Conservation (phyloP, 2,113 vertebrate genomes). For the Blennius ocellaris region DNA sequence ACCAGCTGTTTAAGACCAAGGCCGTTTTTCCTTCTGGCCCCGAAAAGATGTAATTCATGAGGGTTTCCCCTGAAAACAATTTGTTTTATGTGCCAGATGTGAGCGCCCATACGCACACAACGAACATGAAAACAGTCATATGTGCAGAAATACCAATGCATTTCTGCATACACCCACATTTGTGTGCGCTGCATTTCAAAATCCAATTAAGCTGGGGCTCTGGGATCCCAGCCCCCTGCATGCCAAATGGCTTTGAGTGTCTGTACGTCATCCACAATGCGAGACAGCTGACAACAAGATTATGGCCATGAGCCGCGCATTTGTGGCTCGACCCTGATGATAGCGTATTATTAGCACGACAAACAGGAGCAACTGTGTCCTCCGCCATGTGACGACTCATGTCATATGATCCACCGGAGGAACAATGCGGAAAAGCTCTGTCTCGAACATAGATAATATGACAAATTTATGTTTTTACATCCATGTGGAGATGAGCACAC, state of each 20-base stretch:
- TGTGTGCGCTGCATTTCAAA: conserved; percentile 54
- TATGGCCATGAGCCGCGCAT: conserved; percentile 61
- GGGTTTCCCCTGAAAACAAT: conserved; percentile 50
- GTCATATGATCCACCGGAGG: conserved; percentile 31
- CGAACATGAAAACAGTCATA: conserved; percentile 32
- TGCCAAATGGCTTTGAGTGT: conserved; percentile 71
- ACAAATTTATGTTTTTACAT: conserved; percentile 25
- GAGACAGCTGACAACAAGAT: conserved; percentile 75
- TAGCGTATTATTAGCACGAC: conserved; percentile 59
- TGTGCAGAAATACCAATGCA: conserved; percentile 30
- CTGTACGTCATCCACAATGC: conserved; percentile 58
- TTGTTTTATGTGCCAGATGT: conserved; percentile 42
- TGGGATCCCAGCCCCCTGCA: conserved; percentile 61
- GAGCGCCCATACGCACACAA: neutral
- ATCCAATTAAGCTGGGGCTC: conserved; percentile 72
- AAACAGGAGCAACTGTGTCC: conserved; percentile 54
- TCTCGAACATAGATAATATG: neutral
- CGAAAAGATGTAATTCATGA: conserved; percentile 32
- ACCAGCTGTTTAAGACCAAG: conserved; percentile 50
- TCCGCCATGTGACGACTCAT: conserved; percentile 30
- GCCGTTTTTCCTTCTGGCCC: conserved; percentile 22
- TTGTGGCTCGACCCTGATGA: conserved; percentile 52
- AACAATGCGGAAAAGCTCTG: conserved; percentile 27
- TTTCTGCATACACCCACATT: conserved; percentile 44
- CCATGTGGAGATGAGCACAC: neutral